These are phyloP conservation scores for Terrapene triunguis DNA, from an alignment of 2,113 vertebrate species.

Conservation along the genomic window DNA sequence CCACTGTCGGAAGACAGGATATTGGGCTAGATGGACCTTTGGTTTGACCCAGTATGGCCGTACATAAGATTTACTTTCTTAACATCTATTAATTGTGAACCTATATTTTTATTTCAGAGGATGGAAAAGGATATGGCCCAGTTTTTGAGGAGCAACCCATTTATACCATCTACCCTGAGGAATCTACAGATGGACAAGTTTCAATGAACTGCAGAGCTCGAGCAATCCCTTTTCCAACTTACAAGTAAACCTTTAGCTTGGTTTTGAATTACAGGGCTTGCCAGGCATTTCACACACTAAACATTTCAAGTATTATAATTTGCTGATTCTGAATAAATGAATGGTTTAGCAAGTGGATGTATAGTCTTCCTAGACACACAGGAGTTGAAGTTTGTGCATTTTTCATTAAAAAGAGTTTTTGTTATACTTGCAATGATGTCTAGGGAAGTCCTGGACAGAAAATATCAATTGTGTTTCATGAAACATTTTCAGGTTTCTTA, in stretches of 20 bases:
- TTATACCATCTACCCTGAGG: conserved; percentile 96
- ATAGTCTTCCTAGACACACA: background rate
- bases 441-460: background rate
- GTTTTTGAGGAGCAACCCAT: conserved; percentile 97
- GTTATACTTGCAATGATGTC: background rate
- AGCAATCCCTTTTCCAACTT: conserved; percentile 90
- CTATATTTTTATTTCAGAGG: conserved; percentile 80
- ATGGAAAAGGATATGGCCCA: conserved; percentile 91
- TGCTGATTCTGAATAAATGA: background rate
- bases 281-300: background rate
- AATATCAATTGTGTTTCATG: background rate
- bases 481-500: background rate
- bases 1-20: too few relatives aligned
- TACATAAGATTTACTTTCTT: background rate
- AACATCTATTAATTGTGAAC: background rate
- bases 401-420: background rate
- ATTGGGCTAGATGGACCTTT: too few relatives aligned
- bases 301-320: background rate
- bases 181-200: conserved; percentile 94
- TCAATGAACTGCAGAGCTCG: conserved; percentile 92
- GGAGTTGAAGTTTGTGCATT: accelerated
- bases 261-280: background rate
- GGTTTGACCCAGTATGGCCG: too few relatives aligned
- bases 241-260: conserved; percentile 84
- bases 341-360: background rate